Base-by-base conservation (phyloP, 2,888 invertebrate genomes). In the Zygaena filipendulae region DNA sequence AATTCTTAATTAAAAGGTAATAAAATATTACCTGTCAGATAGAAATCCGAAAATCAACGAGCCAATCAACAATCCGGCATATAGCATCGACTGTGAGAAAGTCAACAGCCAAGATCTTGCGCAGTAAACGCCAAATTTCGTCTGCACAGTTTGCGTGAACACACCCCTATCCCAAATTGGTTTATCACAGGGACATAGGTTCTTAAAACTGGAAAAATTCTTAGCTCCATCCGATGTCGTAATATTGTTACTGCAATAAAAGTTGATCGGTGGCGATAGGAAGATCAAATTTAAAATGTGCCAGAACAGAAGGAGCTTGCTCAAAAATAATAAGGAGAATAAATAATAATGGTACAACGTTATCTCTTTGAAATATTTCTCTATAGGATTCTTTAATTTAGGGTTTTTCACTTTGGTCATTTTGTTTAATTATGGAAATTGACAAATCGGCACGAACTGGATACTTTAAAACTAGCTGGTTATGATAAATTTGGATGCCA, bases 1-100 rank as follows among this genome's bases (percentile, higher is more conserved):
- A n/a, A n/a, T n/a, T n/a, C n/a, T n/a, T n/a, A n/a, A n/a, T n/a
- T n/a, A n/a, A n/a, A n/a, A n/a, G n/a, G n/a, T n/a, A n/a, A n/a
- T n/a, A n/a, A n/a, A n/a, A n/a, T n/a, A 49, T 43, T 43, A 72
- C 72, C 36, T 62, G 41, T 74, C 72, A 21, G 71, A 60, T 19
- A 70, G 22, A 33, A 62, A 52, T 35, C 72, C 74, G 36, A 69
- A 64, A 2, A 51, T 7, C 4, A 69, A 37, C 2, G 64, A 43
- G 4, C 72, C 72, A 9, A 63, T 14, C n/a, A 74, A 38, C 5
- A 57, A 46, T n/a, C 74, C 72, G 2, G 57, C 33, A 32, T 51
- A 68, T 4, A 52, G 29, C 40, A 62, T 54, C 33, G 66, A 64
- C 34, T 72, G 57, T 0, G 68, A 56, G 16, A 70, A 60, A 27